A percentile compares a stretch with the other conserved stretches of the same genome.
These are phyloP conservation scores for Coptodon rendalli DNA, from an alignment of 2,113 vertebrate species.

Conservation along the genomic window DNA sequence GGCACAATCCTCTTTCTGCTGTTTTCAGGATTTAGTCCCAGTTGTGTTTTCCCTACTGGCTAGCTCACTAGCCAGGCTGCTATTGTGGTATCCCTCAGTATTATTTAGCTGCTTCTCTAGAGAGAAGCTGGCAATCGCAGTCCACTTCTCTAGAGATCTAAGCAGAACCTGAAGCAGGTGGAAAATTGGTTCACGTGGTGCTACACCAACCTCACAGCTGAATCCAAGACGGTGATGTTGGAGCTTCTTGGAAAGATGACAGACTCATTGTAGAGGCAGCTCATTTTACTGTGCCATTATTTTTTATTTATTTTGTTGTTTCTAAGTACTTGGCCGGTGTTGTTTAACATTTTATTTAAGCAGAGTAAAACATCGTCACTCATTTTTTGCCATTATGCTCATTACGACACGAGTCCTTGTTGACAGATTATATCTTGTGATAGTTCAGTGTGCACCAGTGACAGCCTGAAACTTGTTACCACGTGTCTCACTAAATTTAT, in stretches of 20 bases:
- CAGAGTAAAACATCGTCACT: background rate
- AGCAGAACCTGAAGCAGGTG: background rate
- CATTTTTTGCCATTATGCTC: background rate
- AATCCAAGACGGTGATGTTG: background rate
- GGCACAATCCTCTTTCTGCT: background rate
- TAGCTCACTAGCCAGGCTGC: background rate
- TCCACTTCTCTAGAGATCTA: background rate
- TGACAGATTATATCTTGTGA: background rate
- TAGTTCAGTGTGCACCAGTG: background rate
- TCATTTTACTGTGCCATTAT: background rate
- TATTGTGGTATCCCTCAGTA: background rate
- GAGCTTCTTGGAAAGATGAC: background rate
- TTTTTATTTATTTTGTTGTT: background rate
- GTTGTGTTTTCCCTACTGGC: background rate
- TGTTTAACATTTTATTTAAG: background rate
- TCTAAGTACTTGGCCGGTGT: background rate
- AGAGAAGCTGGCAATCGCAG: background rate
- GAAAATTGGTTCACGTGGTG: background rate
- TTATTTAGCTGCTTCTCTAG: background rate
- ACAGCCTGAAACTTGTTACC: background rate
- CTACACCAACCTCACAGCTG: background rate
- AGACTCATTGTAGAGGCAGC: background rate
- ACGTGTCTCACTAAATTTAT: background rate
- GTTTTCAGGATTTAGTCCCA: background rate
- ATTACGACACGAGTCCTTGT: background rate